Conservation (phyloP, 2,113 vertebrate genomes). For the Typhlomys cinereus region DNA sequence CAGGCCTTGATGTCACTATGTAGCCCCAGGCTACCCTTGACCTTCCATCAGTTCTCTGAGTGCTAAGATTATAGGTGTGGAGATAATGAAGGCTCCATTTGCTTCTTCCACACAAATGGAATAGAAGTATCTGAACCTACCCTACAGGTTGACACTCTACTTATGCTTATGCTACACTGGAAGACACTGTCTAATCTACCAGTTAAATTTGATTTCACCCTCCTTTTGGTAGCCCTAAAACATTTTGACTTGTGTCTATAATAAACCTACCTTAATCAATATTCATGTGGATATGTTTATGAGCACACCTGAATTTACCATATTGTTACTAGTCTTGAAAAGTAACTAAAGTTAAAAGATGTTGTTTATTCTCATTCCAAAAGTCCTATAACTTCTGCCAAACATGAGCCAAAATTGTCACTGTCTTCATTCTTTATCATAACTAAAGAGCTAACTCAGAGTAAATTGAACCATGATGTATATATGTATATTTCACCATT, state of each 20-base stretch:
- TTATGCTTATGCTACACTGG: not conserved
- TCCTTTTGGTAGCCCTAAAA: not conserved
- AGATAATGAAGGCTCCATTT: not conserved
- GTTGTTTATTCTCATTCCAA: not conserved
- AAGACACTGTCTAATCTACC: not conserved
- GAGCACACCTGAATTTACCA: not conserved
- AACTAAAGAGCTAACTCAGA: not conserved
- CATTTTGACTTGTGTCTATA: not conserved
- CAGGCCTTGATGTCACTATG: not conserved
- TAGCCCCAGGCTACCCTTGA: not conserved
- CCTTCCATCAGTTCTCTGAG: not conserved
- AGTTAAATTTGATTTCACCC: not conserved
- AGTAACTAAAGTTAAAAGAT: not conserved
- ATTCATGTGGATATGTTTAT: not conserved
- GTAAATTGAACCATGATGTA: not conserved
- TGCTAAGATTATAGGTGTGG: not conserved
- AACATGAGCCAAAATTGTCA: not conserved
- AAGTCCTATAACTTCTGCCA: not conserved
- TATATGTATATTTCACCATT: not conserved
- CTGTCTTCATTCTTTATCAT: not conserved
- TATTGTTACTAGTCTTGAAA: constrained; percentile 12
- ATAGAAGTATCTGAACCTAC: not conserved
- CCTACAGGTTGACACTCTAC: not conserved
- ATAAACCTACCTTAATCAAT: not conserved
- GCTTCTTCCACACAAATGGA: not conserved